Evolutionary conservation across 2,888 invertebrate species (phyloP).

Genomic region (Drosophila neonasuta): DNA sequence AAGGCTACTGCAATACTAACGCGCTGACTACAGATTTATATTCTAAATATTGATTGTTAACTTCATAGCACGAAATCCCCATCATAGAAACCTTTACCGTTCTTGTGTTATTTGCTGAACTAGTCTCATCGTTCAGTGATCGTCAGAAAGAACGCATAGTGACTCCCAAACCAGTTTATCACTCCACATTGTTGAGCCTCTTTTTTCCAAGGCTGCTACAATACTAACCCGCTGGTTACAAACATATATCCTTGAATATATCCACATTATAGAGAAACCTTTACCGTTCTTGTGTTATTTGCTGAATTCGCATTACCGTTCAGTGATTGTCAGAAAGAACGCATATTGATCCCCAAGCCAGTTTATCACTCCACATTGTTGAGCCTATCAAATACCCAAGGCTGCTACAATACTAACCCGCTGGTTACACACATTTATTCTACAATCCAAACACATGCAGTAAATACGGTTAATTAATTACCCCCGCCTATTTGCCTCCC

Average conservation of each 20-base stretch:
- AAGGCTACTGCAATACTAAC: conserved; percentile 31
- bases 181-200: conserved; percentile 52
- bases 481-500: conserved; percentile 79
- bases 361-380: conserved; percentile 29
- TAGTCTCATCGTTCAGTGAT: conserved; percentile 62
- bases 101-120: conserved; percentile 1
- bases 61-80: not conserved
- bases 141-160: conserved; percentile 80
- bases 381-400: conserved; percentile 13
- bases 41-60: too few species aligned
- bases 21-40: conserved; percentile 5
- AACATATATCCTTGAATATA: conserved; percentile 5
- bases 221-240: conserved; percentile 36
- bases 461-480: not conserved
- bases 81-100: not conserved
- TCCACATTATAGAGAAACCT: not conserved
- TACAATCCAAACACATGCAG: conserved; percentile 20
- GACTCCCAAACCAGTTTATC: conserved; percentile 36
- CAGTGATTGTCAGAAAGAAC: conserved; percentile 80
- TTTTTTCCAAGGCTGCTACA: conserved; percentile 25
- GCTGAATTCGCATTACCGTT: conserved; percentile 35
- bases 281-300: not conserved
- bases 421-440: conserved; percentile 9
- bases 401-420: conserved; percentile 20
- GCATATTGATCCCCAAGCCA: conserved; percentile 58